A percentile compares a stretch with the other conserved stretches of the same genome.
Evolutionary conservation across 2,797 vertebrate species (phyloP).

Genomic region (Neopelma chrysocephalum): DNA sequence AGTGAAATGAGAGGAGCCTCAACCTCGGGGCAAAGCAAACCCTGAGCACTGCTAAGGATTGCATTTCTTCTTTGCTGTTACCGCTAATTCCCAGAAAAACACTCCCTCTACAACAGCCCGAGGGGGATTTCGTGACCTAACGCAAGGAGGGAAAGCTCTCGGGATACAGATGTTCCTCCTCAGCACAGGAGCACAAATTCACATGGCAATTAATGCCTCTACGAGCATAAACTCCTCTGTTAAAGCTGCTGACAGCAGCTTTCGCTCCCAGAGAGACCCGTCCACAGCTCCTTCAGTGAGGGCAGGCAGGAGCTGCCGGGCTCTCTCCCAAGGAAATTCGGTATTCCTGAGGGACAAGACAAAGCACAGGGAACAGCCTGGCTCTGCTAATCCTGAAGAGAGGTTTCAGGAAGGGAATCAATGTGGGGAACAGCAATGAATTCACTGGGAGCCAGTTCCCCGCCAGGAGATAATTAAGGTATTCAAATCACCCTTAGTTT

Average conservation of each 20-base stretch:
- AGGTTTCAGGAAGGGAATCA: not conserved
- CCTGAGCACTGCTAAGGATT: not conserved
- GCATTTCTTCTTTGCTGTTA: not conserved
- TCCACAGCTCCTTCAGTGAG: not conserved
- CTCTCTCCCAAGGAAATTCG: not conserved
- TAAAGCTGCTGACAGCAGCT: not conserved
- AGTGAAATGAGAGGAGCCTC: not conserved
- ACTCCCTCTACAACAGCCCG: not conserved
- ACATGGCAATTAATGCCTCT: conserved; percentile 3
- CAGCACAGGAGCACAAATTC: not conserved
- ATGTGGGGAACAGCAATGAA: not conserved
- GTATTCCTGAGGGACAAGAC: not conserved
- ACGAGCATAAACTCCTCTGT: not conserved
- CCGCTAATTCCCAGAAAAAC: not conserved
- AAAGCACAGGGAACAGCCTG: not conserved
- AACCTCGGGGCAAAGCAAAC: conserved; percentile 1
- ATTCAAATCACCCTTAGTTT: not conserved
- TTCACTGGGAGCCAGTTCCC: not conserved
- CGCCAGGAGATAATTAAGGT: not conserved
- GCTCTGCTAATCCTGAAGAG: not conserved
- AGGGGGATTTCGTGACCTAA: not conserved
- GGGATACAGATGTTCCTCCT: not conserved
- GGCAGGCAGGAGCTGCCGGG: not conserved
- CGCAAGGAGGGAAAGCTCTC: not conserved
- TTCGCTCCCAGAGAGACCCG: not conserved